Conservation (phyloP, 2,888 invertebrate genomes). For the Taenaris catops region DNA sequence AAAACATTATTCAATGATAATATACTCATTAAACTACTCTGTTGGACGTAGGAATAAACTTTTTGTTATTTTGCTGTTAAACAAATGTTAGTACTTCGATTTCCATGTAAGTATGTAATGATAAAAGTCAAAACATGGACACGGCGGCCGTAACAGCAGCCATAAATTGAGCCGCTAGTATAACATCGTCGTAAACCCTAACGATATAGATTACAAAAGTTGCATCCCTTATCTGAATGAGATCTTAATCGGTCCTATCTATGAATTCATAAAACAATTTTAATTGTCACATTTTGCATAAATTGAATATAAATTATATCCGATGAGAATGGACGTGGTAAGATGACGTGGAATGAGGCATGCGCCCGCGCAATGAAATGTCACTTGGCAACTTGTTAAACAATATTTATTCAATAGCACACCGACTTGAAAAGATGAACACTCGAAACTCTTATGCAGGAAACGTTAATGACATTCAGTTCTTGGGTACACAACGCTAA, state of each 20-base stretch:
- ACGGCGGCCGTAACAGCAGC: constrained; percentile 24
- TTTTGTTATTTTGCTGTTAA: no score
- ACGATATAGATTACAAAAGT: constrained; percentile 56
- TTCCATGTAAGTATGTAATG: no score
- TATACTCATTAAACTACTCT: no score
- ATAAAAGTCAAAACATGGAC: not conserved
- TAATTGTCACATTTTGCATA: constrained; percentile 71
- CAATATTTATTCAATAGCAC: constrained; percentile 72
- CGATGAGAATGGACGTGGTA: constrained; percentile 45
- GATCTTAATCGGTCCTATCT: constrained; percentile 66
- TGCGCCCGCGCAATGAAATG: constrained; percentile 55
- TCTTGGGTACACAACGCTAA: constrained; percentile 49
- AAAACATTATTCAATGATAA: no score
- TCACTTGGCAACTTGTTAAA: constrained; percentile 70
- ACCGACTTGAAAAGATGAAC: constrained; percentile 56
- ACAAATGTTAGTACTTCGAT: no score
- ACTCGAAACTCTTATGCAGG: constrained; percentile 66
- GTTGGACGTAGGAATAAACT: no score
- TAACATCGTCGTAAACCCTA: constrained; percentile 38
- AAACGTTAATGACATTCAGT: constrained; percentile 71
- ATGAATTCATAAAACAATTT: constrained; percentile 67
- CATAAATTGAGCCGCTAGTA: constrained; percentile 42
- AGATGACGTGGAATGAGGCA: constrained; percentile 49
- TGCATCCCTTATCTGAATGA: constrained; percentile 62
- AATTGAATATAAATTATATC: constrained; percentile 62